Conservation (phyloP, 2,888 invertebrate species). For the Eupithecia subumbrata region DNA sequence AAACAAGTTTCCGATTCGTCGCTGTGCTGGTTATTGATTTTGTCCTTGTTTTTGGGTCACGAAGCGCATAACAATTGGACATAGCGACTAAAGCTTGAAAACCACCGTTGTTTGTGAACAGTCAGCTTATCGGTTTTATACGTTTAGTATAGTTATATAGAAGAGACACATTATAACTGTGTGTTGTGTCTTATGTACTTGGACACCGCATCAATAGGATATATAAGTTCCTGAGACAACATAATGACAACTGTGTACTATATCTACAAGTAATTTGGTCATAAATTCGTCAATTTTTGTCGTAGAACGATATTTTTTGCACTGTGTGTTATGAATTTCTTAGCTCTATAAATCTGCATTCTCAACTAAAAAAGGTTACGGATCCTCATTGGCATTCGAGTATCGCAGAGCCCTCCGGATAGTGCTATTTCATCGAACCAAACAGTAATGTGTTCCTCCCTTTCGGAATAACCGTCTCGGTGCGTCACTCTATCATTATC, state of each 20-base stretch:
- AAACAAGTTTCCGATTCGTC: conserved; percentile 11
- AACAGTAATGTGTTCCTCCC: background rate
- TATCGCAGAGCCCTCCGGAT: too few relatives aligned
- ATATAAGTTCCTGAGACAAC: too few relatives aligned
- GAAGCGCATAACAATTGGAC: conserved; percentile 21
- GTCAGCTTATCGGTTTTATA: background rate
- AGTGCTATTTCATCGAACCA: too few relatives aligned
- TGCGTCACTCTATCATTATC: conserved; percentile 17
- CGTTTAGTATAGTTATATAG: background rate
- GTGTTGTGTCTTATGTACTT: background rate
- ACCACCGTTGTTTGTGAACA: background rate
- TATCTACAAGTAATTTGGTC: too few relatives aligned
- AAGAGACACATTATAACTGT: background rate
- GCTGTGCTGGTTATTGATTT: conserved; percentile 16
- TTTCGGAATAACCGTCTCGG: conserved; percentile 3
- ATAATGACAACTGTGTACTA: too few relatives aligned
- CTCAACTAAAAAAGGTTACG: too few relatives aligned
- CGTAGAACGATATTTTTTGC: too few relatives aligned
- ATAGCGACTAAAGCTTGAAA: conserved; percentile 12
- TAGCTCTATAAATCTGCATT: too few relatives aligned
- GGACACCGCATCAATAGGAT: too few relatives aligned
- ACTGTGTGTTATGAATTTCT: too few relatives aligned
- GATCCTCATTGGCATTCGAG: too few relatives aligned
- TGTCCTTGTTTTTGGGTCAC: conserved; percentile 18
- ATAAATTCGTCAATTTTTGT: too few relatives aligned